Evolutionary conservation across 2,797 vertebrate species (phyloP).

Genomic region (Dromococcyx pavoninus): DNA sequence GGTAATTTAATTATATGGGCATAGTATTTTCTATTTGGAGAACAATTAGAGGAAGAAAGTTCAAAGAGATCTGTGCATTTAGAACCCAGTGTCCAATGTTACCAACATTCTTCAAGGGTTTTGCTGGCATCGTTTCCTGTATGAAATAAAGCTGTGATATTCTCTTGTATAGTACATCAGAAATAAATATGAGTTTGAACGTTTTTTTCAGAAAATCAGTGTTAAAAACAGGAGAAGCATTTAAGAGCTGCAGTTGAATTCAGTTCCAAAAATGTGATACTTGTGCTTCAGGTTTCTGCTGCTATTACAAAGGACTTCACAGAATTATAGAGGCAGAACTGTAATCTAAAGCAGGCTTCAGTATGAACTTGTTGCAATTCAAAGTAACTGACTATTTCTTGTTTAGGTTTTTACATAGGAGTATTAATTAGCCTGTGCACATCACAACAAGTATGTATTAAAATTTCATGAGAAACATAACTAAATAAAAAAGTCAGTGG

Average conservation of each 20-base stretch:
- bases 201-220: not conserved
- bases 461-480: not conserved
- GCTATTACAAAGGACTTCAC: not conserved
- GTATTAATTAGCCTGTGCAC: not conserved
- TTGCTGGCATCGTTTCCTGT: not conserved
- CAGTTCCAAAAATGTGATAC: not conserved
- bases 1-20: not conserved
- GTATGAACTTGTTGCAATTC: not conserved
- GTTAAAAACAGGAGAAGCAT: not conserved
- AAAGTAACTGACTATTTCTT: not conserved
- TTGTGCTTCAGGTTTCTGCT: not conserved
- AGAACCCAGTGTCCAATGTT: not conserved
- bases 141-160: not conserved
- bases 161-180: not conserved
- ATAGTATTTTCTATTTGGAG: not conserved
- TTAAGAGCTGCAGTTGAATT: not conserved
- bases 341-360: not conserved
- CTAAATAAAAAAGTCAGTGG: not conserved
- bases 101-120: not conserved
- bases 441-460: not conserved
- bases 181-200: not conserved
- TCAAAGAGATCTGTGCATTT: not conserved
- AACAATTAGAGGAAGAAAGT: not conserved
- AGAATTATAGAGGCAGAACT: not conserved
- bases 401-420: not conserved